Evolutionary conservation across 53 echinoderm and acorn worm species (phyloP), one percentile per base, ranked within the genome.

Genomic region (Stichopus horrens): DNA sequence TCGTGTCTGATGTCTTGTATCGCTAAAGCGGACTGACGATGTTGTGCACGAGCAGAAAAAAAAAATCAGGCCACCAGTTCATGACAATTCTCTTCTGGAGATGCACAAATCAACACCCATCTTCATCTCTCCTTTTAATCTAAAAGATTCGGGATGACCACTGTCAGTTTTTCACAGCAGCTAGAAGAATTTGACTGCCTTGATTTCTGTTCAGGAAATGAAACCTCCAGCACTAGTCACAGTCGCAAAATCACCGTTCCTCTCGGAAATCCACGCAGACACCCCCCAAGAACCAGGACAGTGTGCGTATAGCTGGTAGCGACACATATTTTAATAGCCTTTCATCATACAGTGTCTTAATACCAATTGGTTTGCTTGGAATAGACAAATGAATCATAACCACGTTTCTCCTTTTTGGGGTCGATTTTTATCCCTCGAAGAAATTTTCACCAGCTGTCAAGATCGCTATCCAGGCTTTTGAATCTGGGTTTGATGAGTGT

Each of bases 361-460:
- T 63, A 63, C 14, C 10, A 63, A 63, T 13, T 63, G 11, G 16
- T 63, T 13, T 4, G 63, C 16, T 63, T 63, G 63, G 63, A 63
- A 37, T 63, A 13, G 63, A 63, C 63, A 13, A 37, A 7, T 63
- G 63, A 63, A 63, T 63, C 63, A 63, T 16, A 16, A 63, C 16
- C 11, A 63, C 63, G 16, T 63, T 63, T 63, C 63, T 13, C 37
- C 37, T 37, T 37, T 63, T 63, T 16, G 11, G 16, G 63, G 63
- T 63, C 16, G 63, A 63, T 63, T 63, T 16, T 63, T 63, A 63
- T 79, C 79, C 11, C 79, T 79, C 53, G 54, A 19, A 55, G 54
- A 79, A n/a, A 8, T 79, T 79, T 51, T 51, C 55, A 53, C 54
- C 79, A 79, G 79, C 79, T 79, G 79, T 53, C 79, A 79, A 51